These are phyloP conservation scores for Australoheros facetus DNA, from an alignment of 2,797 vertebrate genomes.

Conservation along the genomic window DNA sequence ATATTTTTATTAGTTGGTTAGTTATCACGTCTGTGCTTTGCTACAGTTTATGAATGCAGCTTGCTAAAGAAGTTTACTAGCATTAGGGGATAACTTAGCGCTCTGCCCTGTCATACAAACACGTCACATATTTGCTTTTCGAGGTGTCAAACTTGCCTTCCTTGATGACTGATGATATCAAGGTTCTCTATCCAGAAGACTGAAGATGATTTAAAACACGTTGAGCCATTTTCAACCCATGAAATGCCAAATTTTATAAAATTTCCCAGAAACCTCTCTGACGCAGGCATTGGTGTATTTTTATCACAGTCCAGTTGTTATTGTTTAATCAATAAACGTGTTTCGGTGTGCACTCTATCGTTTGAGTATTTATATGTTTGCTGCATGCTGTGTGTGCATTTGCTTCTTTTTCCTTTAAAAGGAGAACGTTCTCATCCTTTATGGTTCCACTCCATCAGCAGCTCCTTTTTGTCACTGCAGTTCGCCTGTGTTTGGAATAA, in stretches of 20 bases:
- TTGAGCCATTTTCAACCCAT: neutral
- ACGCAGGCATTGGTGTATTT: fast-evolving
- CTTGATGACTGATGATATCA: too few species aligned
- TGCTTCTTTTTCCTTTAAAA: neutral
- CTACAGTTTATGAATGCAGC: too few species aligned
- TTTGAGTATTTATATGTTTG: neutral
- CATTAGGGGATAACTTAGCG: too few species aligned
- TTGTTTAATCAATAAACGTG: neutral
- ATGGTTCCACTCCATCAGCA: neutral
- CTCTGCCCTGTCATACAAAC: too few species aligned
- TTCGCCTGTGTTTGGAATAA: slow-evolving; percentile 18
- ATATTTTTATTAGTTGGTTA: too few species aligned
- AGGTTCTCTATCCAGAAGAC: fast-evolving
- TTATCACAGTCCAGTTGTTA: fast-evolving
- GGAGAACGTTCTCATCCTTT: neutral
- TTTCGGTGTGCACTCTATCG: neutral
- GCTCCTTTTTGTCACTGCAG: neutral
- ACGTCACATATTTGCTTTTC: too few species aligned
- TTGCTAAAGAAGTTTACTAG: too few species aligned
- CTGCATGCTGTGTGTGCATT: neutral
- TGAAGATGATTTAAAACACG: neutral
- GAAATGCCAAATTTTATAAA: neutral
- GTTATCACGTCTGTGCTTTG: too few species aligned
- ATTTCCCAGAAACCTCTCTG: fast-evolving
- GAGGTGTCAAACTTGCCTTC: too few species aligned